These are phyloP conservation scores for Allacma fusca DNA, from an alignment of 2,888 invertebrate species.

Conservation along the genomic window DNA sequence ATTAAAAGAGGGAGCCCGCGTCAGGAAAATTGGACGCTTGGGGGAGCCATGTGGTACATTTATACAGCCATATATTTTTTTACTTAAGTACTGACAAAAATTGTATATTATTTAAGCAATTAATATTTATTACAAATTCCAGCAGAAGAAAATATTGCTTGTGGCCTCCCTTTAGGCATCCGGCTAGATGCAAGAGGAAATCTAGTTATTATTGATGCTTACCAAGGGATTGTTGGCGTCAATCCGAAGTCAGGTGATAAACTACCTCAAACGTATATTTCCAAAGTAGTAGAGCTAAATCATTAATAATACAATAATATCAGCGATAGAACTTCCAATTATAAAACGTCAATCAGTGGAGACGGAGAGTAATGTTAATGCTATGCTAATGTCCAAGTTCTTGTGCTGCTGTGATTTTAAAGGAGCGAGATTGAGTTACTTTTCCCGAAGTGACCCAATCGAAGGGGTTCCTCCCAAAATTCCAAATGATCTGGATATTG, in stretches of 20 bases:
- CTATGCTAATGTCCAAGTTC: too few relatives aligned
- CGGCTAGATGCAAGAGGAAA: constrained; percentile 75
- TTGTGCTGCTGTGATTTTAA: background rate
- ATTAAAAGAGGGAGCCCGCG: constrained; percentile 19
- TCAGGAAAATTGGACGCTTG: background rate
- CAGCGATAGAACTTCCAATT: too few relatives aligned
- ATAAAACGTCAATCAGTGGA: too few relatives aligned
- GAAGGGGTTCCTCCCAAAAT: constrained; percentile 73
- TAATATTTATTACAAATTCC: too few relatives aligned
- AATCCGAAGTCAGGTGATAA: constrained; percentile 73
- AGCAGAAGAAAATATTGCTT: constrained; percentile 67
- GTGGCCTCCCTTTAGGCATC: constrained; percentile 90
- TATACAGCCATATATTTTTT: background rate
- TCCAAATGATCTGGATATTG: constrained; percentile 79
- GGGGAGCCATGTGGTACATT: constrained; percentile 36
- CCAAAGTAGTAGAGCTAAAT: too few relatives aligned
- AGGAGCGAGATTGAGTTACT: constrained; percentile 17
- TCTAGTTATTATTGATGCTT: constrained; percentile 81
- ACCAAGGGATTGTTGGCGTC: constrained; percentile 86
- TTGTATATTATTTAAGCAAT: background rate
- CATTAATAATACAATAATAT: too few relatives aligned
- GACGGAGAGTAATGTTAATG: too few relatives aligned
- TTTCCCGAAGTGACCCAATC: constrained; percentile 69
- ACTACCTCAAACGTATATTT: too few relatives aligned
- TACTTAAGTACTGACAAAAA: background rate